A percentile compares a stretch with the other conserved stretches of the same genome.
phyloP scores from a whole-genome alignment of 2,888 invertebrate genomes.

The Sinhomidia bicolor region DNA sequence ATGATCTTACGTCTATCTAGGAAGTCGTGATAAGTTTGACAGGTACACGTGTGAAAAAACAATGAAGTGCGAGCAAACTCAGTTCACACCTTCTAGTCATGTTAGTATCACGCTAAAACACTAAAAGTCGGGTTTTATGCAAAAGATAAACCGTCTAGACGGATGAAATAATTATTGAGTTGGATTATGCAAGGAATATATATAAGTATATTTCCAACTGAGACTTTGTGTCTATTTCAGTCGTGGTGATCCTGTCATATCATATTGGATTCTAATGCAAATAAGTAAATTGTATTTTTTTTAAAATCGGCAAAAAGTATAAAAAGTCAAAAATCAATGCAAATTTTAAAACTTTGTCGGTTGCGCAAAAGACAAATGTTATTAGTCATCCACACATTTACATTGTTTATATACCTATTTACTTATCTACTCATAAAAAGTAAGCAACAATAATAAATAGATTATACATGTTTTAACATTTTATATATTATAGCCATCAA shows the following conservation, averaged over 20 bases:
- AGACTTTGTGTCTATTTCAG: not conserved
- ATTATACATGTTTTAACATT: too few relatives aligned
- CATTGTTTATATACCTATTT: too few relatives aligned
- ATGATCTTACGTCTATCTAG: not conserved
- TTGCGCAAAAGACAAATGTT: not conserved
- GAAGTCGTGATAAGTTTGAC: constrained; percentile 3
- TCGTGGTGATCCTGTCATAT: not conserved
- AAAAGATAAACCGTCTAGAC: not conserved
- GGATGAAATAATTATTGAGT: not conserved
- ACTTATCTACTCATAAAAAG: too few relatives aligned
- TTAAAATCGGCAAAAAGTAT: too few relatives aligned
- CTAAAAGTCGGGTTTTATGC: not conserved
- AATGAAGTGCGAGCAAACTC: not conserved
- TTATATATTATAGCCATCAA: too few relatives aligned
- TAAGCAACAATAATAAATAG: too few relatives aligned
- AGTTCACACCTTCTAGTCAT: not conserved
- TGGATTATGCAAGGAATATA: not conserved
- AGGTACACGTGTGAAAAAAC: not conserved
- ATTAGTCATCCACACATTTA: not conserved
- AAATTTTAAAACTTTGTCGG: not conserved
- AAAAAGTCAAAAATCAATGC: not conserved
- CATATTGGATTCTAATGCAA: not conserved
- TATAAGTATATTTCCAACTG: not conserved
- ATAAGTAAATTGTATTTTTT: too few relatives aligned
- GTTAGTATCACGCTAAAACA: not conserved